These are phyloP conservation scores for Coreoperca whiteheadi DNA, from an alignment of 2,113 vertebrate genomes.

Conservation along the genomic window DNA sequence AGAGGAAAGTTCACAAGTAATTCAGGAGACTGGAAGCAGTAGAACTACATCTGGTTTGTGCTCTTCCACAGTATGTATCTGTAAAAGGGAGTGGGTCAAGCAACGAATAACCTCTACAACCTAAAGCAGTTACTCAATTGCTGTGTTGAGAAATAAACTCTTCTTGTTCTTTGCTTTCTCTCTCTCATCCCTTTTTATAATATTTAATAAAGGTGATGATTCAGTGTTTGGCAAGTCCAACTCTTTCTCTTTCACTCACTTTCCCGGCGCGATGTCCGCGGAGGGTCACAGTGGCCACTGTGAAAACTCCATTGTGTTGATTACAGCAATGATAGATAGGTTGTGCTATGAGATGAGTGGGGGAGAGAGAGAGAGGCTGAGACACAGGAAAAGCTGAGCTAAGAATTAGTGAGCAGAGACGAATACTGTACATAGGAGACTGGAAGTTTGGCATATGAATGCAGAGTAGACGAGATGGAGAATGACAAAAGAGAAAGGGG, in stretches of 20 bases:
- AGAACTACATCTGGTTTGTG: constrained; percentile 37
- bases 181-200: constrained; percentile 55
- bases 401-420: constrained; percentile 19
- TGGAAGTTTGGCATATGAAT: constrained; percentile 15
- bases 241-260: constrained; percentile 59
- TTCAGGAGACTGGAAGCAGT: constrained; percentile 31
- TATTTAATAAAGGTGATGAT: constrained; percentile 78
- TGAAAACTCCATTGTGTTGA: constrained; percentile 78
- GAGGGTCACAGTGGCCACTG: constrained; percentile 54
- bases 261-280: constrained; percentile 43
- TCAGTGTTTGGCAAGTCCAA: constrained; percentile 76
- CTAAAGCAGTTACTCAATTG: constrained; percentile 55
- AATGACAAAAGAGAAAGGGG: constrained; percentile 18
- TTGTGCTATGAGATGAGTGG: constrained; percentile 46
- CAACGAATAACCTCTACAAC: constrained; percentile 49
- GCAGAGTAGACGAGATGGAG: constrained; percentile 35
- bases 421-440: neutral
- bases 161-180: constrained; percentile 21
- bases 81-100: constrained; percentile 34
- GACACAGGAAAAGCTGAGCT: constrained; percentile 12
- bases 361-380: neutral
- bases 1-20: constrained; percentile 13
- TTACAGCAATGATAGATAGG: constrained; percentile 74
- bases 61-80: constrained; percentile 26
- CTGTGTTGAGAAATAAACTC: constrained; percentile 60